These are phyloP conservation scores for Diploscapter pachys DNA, from an alignment of 1,140 invertebrate species.

Conservation along the genomic window DNA sequence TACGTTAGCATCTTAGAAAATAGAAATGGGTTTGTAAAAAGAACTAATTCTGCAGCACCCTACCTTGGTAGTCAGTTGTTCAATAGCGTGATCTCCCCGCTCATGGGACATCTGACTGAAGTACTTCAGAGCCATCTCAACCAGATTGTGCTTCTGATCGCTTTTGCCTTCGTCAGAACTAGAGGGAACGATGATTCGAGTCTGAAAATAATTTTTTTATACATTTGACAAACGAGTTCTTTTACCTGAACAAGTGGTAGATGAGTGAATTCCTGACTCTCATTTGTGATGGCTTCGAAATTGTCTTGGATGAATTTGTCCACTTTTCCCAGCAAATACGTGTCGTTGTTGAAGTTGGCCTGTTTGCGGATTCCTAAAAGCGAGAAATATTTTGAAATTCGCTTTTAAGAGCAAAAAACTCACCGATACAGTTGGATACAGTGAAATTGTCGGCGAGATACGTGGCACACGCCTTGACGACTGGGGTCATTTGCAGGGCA, in stretches of 20 bases:
- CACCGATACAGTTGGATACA: constrained; percentile 70
- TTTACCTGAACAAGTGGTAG: constrained; percentile 60
- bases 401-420: background rate
- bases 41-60: background rate
- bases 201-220: constrained; percentile 3
- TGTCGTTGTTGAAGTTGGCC: constrained; percentile 52
- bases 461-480: constrained; percentile 70
- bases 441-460: constrained; percentile 71
- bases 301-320: constrained; percentile 73
- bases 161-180: constrained; percentile 18
- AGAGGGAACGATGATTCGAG: constrained; percentile 43
- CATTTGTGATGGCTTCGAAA: constrained; percentile 67
- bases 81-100: constrained; percentile 44
- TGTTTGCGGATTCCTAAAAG: constrained; percentile 49
- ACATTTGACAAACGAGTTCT: too few relatives aligned
- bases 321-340: constrained; percentile 59
- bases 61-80: constrained; percentile 37
- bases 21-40: too few relatives aligned
- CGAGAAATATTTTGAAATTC: background rate
- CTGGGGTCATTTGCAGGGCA: constrained; percentile 70
- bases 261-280: constrained; percentile 64
- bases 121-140: constrained; percentile 36
- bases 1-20: too few relatives aligned
- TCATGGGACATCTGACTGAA: constrained; percentile 43
- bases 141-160: constrained; percentile 16